A percentile compares a stretch with the other conserved stretches of the same genome.
phyloP scores from a whole-genome alignment of 2,797 vertebrate genomes.

The Spheniscus humboldti region DNA sequence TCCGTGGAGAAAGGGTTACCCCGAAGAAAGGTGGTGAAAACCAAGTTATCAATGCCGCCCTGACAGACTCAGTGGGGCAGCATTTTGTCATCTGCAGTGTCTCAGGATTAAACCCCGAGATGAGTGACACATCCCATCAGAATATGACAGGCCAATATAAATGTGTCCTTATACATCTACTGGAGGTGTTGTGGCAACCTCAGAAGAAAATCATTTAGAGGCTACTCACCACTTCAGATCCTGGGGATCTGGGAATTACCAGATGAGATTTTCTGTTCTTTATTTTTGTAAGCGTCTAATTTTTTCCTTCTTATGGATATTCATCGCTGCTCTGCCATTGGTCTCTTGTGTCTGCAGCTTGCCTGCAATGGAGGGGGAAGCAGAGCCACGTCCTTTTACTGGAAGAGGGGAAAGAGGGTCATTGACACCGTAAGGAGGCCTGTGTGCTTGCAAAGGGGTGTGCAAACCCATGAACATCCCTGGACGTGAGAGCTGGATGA shows the following conservation, averaged over 20 bases:
- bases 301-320: not conserved
- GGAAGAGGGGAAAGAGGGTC: not conserved
- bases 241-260: not conserved
- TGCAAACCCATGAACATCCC: not conserved
- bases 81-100: not conserved
- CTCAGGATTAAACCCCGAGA: not conserved
- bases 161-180: rapidly evolving
- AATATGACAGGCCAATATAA: no score
- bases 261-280: not conserved
- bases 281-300: not conserved
- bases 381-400: not conserved
- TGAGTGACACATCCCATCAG: not conserved
- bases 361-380: not conserved
- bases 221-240: not conserved
- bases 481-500: not conserved
- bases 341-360: not conserved
- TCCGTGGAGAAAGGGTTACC: not conserved
- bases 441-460: not conserved
- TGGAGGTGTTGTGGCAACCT: not conserved
- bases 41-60: rapidly evolving
- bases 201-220: not conserved
- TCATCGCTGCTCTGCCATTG: not conserved
- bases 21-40: not conserved
- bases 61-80: not conserved
- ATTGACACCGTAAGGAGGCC: rapidly evolving